phyloP scores from a whole-genome alignment of 2,797 vertebrate species.

The Coregonus sp. region DNA sequence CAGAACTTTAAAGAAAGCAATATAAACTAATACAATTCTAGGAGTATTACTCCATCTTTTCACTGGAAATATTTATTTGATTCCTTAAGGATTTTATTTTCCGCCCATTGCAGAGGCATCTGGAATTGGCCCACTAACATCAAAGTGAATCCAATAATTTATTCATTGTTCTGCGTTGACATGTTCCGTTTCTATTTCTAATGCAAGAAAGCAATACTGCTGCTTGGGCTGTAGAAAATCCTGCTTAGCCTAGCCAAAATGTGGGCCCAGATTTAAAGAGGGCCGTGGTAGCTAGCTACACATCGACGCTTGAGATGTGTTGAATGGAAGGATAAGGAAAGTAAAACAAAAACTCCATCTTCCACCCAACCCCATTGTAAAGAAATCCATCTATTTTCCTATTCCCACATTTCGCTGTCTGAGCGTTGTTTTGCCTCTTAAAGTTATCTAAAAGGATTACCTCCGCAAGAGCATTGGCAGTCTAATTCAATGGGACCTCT shows the following conservation, averaged over 20 bases:
- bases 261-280: neutral
- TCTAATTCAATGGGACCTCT: slow-evolving; percentile 19
- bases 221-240: neutral
- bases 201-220: neutral
- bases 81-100: neutral
- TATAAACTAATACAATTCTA: neutral
- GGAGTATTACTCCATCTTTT: neutral
- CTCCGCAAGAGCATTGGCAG: slow-evolving; percentile 16
- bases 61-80: neutral
- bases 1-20: slow-evolving; percentile 1
- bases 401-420: neutral
- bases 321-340: slow-evolving; percentile 2
- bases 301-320: neutral
- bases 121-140: neutral
- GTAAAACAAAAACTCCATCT: neutral
- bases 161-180: neutral
- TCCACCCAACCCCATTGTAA: neutral
- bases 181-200: neutral
- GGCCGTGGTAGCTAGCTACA: neutral
- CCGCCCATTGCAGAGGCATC: neutral
- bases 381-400: slow-evolving; percentile 5
- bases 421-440: slow-evolving; percentile 10
- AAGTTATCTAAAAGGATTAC: slow-evolving; percentile 38
- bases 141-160: neutral
- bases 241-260: neutral